These are phyloP conservation scores for Brenthis ino DNA, from an alignment of 2,888 invertebrate genomes.

Conservation along the genomic window DNA sequence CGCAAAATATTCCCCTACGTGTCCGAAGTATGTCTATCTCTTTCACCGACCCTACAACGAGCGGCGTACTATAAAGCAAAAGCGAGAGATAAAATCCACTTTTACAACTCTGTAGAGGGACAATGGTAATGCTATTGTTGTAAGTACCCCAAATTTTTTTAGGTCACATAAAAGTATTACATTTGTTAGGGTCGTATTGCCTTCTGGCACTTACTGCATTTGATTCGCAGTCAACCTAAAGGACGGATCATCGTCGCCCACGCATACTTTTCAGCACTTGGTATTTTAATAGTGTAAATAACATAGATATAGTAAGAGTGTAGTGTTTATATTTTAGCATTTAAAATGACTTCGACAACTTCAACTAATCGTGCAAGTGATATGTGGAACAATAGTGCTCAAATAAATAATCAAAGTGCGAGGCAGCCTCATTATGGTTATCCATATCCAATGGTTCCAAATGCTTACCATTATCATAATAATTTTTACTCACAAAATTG, in stretches of 20 bases:
- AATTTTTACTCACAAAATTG: constrained; percentile 57
- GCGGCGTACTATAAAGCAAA: constrained; percentile 45
- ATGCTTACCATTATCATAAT: constrained; percentile 61
- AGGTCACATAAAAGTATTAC: constrained; percentile 81
- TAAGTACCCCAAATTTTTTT: constrained; percentile 81
- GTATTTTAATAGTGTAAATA: constrained; percentile 51
- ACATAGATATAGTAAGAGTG: neutral
- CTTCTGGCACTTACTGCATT: constrained; percentile 74
- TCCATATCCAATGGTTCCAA: constrained; percentile 54
- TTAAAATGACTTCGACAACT: constrained; percentile 64
- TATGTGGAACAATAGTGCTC: constrained; percentile 70
- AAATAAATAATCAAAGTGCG: constrained; percentile 61
- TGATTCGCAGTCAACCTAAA: constrained; percentile 74
- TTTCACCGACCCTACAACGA: constrained; percentile 47
- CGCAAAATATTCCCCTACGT: constrained; percentile 70
- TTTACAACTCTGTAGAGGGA: constrained; percentile 76
- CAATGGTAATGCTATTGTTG: constrained; percentile 79
- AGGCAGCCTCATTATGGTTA: constrained; percentile 56
- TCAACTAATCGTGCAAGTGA: constrained; percentile 68
- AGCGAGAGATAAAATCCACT: constrained; percentile 61
- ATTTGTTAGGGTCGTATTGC: constrained; percentile 77
- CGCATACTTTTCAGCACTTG: constrained; percentile 56
- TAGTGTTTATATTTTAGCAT: neutral
- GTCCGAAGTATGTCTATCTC: constrained; percentile 56
- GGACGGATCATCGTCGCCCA: constrained; percentile 67